A percentile compares a stretch with the other conserved stretches of the same genome.
Conservation (phyloP, 2,888 invertebrate genomes). For the Tenthredo mesomela region DNA sequence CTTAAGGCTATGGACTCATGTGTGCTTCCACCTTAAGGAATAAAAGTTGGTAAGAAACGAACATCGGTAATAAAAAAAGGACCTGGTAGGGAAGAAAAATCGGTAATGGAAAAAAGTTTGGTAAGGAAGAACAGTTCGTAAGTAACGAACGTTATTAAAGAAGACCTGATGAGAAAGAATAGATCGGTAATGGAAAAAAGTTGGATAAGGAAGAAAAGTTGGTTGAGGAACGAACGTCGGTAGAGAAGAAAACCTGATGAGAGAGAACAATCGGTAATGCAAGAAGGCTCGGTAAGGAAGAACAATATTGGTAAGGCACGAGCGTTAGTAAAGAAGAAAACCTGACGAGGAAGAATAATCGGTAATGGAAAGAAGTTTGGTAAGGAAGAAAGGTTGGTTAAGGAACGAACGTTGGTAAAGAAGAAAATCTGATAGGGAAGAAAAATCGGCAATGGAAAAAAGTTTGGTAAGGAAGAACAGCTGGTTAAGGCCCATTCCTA, state of each 20-base stretch:
- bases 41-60: background rate
- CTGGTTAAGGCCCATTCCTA: no score
- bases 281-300: background rate
- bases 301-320: background rate
- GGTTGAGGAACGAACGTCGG: background rate
- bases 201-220: background rate
- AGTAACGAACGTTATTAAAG: no score
- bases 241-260: background rate
- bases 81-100: background rate
- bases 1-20: no score
- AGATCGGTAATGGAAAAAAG: background rate
- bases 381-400: background rate
- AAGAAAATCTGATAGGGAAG: background rate
- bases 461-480: background rate
- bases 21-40: no score
- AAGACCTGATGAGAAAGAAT: no score
- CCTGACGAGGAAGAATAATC: background rate
- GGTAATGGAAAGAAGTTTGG: background rate
- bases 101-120: background rate
- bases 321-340: background rate
- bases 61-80: background rate
- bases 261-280: background rate
- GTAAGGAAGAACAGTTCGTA: background rate
- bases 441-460: background rate
- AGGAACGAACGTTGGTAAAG: background rate